A percentile compares a stretch with the other conserved stretches of the same genome.
Conservation (phyloP, 2,888 invertebrate genomes). For the Pollenia angustigena region DNA sequence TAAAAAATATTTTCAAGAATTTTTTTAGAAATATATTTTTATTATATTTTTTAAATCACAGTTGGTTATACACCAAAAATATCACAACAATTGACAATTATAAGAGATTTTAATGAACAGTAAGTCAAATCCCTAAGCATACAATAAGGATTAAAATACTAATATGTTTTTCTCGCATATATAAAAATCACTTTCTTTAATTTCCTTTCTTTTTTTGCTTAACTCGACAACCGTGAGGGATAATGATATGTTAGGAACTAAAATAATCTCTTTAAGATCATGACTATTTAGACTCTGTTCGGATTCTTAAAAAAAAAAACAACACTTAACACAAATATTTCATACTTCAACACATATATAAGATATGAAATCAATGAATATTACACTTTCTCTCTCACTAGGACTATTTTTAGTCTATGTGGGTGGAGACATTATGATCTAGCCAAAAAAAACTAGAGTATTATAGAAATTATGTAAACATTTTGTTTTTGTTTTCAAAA, state of each 20-base stretch:
- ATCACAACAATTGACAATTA: constrained; percentile 1
- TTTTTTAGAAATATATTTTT: not conserved
- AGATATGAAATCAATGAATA: not conserved
- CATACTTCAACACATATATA: constrained; percentile 15
- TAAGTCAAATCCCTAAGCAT: not conserved
- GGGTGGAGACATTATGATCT: constrained; percentile 77
- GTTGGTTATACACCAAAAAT: not conserved
- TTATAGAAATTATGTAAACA: constrained; percentile 45
- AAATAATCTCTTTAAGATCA: constrained; percentile 72
- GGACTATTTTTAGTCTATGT: constrained; percentile 83
- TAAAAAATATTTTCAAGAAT: not conserved
- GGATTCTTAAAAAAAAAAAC: constrained; percentile 27
- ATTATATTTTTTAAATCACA: constrained; percentile 20
- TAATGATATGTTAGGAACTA: constrained; percentile 74
- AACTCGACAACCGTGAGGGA: constrained; percentile 68
- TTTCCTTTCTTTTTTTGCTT: not conserved
- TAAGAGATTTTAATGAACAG: not conserved
- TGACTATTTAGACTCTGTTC: constrained; percentile 71
- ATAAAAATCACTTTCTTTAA: not conserved
- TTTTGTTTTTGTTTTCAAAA: constrained; percentile 14
- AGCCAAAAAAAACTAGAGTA: constrained; percentile 20
- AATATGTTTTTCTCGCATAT: not conserved
- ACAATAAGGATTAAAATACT: not conserved
- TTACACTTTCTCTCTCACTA: constrained; percentile 67
- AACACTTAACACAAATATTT: constrained; percentile 67